Evolutionary conservation across 2,888 invertebrate genomes (phyloP).

Genomic region (Gasteruption jaculator): DNA sequence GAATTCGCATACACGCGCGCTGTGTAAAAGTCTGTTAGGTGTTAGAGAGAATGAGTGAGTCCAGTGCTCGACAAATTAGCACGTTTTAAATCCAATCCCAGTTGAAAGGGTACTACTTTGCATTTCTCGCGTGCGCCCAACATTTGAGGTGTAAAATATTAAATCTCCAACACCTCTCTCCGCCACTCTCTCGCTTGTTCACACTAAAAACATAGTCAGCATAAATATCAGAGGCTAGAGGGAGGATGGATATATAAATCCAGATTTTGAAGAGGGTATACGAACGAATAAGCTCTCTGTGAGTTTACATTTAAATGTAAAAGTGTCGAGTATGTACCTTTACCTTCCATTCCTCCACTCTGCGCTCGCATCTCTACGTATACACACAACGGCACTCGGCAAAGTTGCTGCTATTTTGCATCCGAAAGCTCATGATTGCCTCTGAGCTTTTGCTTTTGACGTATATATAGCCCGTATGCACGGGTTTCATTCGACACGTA

Average conservation of each 20-base stretch:
- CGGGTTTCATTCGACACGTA: constrained; percentile 11
- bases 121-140: constrained; percentile 44
- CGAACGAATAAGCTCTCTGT: too few relatives aligned
- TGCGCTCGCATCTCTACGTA: too few relatives aligned
- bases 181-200: constrained; percentile 23
- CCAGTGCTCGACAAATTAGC: constrained; percentile 46
- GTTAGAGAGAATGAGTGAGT: constrained; percentile 25
- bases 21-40: constrained; percentile 14
- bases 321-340: constrained; percentile 44
- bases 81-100: constrained; percentile 51
- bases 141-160: constrained; percentile 53
- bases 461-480: constrained; percentile 21
- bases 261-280: too few relatives aligned
- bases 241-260: too few relatives aligned
- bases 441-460: constrained; percentile 53
- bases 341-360: constrained; percentile 16
- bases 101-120: constrained; percentile 42
- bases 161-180: constrained; percentile 38
- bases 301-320: constrained; percentile 53
- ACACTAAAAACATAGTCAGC: too few relatives aligned
- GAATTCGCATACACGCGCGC: constrained; percentile 12
- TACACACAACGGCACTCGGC: constrained; percentile 30
- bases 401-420: constrained; percentile 50
- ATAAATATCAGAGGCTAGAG: too few relatives aligned
- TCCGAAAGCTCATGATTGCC: constrained; percentile 53